These are phyloP conservation scores for Acipenser oxyrinchus DNA, from an alignment of 2,797 vertebrate species.

Conservation along the genomic window DNA sequence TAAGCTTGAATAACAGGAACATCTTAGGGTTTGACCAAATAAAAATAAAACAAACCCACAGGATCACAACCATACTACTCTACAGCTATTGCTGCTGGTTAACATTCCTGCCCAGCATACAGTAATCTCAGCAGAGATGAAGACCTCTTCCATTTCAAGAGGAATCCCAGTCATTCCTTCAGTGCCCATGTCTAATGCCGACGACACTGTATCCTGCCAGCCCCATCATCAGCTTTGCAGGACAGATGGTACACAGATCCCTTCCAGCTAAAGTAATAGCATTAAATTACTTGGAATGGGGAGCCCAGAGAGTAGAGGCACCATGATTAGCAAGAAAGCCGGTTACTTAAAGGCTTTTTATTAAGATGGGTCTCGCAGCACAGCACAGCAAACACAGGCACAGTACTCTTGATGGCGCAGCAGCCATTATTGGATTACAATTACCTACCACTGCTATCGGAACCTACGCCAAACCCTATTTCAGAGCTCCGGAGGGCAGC, in stretches of 20 bases:
- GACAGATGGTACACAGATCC: conserved; percentile 51
- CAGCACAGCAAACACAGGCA: conserved; percentile 28
- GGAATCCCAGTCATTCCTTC: conserved; percentile 34
- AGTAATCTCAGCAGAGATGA: no score
- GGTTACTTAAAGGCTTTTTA: conserved; percentile 49
- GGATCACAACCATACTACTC: no score
- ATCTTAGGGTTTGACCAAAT: no score
- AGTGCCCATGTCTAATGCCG: conserved; percentile 24
- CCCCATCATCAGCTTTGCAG: conserved; percentile 33
- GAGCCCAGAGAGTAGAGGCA: conserved; percentile 45
- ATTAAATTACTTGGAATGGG: conserved; percentile 49
- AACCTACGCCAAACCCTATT: conserved; percentile 4
- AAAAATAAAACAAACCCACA: no score
- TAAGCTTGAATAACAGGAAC: no score
- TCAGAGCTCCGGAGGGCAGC: no score
- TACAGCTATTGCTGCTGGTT: no score
- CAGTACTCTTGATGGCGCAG: conserved; percentile 27
- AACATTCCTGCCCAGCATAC: no score
- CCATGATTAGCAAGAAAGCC: conserved; percentile 44
- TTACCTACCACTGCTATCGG: conserved; percentile 31
- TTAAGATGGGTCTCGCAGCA: conserved; percentile 46
- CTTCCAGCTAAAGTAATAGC: conserved; percentile 47
- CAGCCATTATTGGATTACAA: conserved; percentile 31
- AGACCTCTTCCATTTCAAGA: conserved; percentile 22
- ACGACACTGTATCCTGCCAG: conserved; percentile 30